A percentile compares a stretch with the other conserved stretches of the same genome.
phyloP scores from a whole-genome alignment of 2,888 invertebrate species.

The Amphimallon solstitiale region DNA sequence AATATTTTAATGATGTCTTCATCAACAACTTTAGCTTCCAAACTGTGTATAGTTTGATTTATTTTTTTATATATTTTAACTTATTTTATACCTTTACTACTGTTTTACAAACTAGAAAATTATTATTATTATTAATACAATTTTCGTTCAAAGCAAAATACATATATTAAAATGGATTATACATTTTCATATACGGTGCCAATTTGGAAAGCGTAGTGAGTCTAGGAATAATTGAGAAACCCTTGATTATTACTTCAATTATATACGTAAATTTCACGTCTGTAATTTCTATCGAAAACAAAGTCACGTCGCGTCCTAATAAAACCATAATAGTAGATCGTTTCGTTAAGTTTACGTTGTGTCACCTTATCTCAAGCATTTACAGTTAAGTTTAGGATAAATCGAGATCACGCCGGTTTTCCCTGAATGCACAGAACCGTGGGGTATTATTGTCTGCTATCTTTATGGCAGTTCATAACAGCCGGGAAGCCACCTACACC shows the following conservation, averaged over 20 bases:
- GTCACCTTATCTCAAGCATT: conserved; percentile 36
- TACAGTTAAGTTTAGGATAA: conserved; percentile 36
- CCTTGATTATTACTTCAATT: not conserved
- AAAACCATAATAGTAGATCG: conserved; percentile 17
- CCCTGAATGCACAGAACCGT: conserved; percentile 23
- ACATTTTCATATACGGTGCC: no score
- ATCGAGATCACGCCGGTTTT: conserved; percentile 35
- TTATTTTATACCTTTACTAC: no score
- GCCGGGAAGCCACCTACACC: conserved; percentile 46
- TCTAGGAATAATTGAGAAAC: no score
- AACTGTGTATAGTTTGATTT: no score
- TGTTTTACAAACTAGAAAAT: no score
- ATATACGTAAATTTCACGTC: not conserved
- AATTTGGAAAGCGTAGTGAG: no score
- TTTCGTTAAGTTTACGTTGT: conserved; percentile 36
- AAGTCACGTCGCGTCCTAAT: conserved; percentile 16
- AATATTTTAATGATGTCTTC: no score
- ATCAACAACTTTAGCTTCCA: no score
- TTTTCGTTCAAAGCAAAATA: no score
- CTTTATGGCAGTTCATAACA: conserved; percentile 47
- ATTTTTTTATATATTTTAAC: no score
- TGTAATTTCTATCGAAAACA: not conserved
- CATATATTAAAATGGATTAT: no score
- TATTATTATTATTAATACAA: no score
- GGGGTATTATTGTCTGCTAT: conserved; percentile 43